phyloP scores from a whole-genome alignment of 2,113 vertebrate genomes.

The Synodontis membranacea region DNA sequence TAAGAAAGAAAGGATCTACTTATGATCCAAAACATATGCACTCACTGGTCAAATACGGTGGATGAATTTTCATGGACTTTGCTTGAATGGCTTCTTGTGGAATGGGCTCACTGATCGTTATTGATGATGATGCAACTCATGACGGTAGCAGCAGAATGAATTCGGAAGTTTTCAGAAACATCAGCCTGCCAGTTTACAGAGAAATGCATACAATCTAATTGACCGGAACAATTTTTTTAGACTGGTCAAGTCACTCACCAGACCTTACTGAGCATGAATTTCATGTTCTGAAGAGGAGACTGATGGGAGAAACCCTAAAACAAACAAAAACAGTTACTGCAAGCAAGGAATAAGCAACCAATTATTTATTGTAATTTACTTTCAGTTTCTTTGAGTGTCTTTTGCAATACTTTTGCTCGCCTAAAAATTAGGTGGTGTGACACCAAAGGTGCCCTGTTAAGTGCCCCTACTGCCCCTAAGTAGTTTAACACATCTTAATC shows the following conservation, averaged over 20 bases:
- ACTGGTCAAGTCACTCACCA: not conserved
- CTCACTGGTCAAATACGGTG: not conserved
- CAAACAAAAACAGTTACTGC: too few species aligned
- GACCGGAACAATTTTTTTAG: too few species aligned
- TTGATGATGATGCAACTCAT: not conserved
- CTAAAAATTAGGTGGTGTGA: too few species aligned
- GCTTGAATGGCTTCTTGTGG: not conserved
- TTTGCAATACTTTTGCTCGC: too few species aligned
- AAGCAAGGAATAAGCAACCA: too few species aligned
- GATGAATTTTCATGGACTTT: not conserved
- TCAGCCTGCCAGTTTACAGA: not conserved
- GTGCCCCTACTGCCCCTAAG: too few species aligned
- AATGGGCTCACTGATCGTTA: not conserved
- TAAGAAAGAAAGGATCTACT: not conserved
- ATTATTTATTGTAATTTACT: too few species aligned
- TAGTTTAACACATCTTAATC: too few species aligned
- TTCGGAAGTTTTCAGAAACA: not conserved
- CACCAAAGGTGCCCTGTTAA: too few species aligned
- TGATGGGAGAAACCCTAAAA: not conserved
- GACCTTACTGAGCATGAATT: not conserved
- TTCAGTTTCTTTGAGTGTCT: too few species aligned
- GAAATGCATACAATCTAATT: too few species aligned
- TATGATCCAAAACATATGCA: not conserved
- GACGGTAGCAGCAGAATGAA: not conserved
- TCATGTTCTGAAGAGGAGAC: not conserved